phyloP scores from a whole-genome alignment of 2,797 vertebrate species.

The Eurystomus glaucurus region DNA sequence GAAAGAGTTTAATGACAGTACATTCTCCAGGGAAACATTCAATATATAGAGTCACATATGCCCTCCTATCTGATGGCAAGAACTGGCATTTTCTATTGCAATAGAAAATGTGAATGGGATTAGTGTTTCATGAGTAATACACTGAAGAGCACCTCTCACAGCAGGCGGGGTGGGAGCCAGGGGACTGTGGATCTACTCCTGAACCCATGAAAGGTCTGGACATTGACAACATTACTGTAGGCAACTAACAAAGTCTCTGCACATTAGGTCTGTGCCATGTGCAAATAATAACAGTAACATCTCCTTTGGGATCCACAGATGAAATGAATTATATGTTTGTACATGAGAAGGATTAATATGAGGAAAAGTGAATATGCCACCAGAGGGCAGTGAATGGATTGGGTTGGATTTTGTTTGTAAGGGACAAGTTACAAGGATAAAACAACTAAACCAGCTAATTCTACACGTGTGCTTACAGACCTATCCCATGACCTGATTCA shows the following conservation, averaged over 20 bases:
- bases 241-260: neutral
- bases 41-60: neutral
- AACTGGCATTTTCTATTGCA: neutral
- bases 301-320: neutral
- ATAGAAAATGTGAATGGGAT: neutral
- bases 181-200: neutral
- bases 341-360: neutral
- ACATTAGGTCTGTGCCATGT: neutral
- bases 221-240: rapidly evolving
- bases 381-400: constrained; percentile 27
- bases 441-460: neutral
- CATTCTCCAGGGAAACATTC: neutral
- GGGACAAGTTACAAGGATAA: neutral
- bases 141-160: neutral
- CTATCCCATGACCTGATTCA: neutral
- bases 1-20: neutral
- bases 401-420: neutral
- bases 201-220: neutral
- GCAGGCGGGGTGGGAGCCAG: neutral
- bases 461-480: neutral
- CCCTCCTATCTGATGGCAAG: neutral
- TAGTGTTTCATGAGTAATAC: neutral
- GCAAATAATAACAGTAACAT: neutral
- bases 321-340: neutral
- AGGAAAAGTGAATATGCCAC: constrained; percentile 13